Percentiles rank a stretch among this genome's conserved stretches.
Evolutionary conservation across 1,140 invertebrate genomes (phyloP).

Genomic region (Microplitis mediator): DNA sequence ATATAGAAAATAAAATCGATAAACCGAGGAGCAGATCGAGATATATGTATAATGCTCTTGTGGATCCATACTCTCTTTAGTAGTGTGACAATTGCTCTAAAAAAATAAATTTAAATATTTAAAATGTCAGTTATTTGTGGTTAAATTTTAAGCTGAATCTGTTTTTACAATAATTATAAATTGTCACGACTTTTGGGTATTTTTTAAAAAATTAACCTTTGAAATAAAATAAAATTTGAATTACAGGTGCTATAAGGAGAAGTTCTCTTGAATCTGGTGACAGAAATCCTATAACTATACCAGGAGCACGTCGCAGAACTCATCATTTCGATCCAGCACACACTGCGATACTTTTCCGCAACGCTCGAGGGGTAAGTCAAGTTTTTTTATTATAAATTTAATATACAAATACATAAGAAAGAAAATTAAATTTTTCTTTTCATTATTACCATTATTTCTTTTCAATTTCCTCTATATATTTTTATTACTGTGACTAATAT

Average conservation of each 20-base stretch:
- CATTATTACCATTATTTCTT: too few species aligned
- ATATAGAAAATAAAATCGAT: too few species aligned
- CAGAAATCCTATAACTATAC: conserved; percentile 58
- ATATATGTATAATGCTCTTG: too few species aligned
- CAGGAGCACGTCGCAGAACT: conserved; percentile 66
- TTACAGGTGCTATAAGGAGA: conserved; percentile 73
- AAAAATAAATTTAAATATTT: too few species aligned
- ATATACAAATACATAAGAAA: neutral
- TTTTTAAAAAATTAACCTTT: too few species aligned
- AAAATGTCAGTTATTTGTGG: too few species aligned
- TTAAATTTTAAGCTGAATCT: too few species aligned
- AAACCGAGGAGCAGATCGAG: too few species aligned
- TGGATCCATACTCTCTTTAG: too few species aligned
- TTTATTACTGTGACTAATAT: neutral
- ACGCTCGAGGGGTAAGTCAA: conserved; percentile 84
- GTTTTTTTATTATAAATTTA: neutral
- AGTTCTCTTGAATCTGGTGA: conserved; percentile 75
- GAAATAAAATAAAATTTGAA: neutral
- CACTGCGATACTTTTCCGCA: conserved; percentile 85
- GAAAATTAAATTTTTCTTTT: neutral
- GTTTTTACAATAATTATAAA: too few species aligned
- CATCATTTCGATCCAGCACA: conserved; percentile 80
- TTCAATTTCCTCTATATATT: neutral
- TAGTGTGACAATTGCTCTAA: too few species aligned
- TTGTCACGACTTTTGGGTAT: too few species aligned